These are phyloP conservation scores for Turdus rufiventris DNA, from an alignment of 2,113 vertebrate species.

Conservation along the genomic window DNA sequence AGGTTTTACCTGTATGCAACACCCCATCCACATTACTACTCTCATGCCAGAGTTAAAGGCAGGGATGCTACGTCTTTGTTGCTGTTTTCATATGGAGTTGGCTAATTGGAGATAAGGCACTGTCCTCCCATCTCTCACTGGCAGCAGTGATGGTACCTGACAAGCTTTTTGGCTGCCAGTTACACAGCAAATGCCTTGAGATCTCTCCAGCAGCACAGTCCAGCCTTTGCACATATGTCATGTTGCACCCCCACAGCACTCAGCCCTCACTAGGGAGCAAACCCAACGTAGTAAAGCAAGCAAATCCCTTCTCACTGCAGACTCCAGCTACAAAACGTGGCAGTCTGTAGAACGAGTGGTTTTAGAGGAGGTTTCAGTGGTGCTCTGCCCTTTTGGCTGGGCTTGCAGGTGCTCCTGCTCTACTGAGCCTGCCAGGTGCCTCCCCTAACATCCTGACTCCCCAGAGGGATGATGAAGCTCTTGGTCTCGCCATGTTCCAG, in stretches of 20 bases:
- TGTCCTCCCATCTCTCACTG: background rate
- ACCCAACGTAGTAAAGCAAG: fast-evolving
- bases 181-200: fast-evolving
- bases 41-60: background rate
- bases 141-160: background rate
- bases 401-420: background rate
- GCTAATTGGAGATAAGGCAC: fast-evolving
- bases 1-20: too few relatives aligned
- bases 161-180: background rate
- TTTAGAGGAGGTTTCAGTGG: background rate
- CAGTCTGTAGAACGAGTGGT: fast-evolving
- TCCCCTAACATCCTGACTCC: fast-evolving
- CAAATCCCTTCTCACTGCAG: background rate
- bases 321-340: background rate
- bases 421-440: background rate
- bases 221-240: background rate
- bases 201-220: background rate
- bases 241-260: background rate
- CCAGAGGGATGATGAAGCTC: fast-evolving
- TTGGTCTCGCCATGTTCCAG: fast-evolving
- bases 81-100: background rate
- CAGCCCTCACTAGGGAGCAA: background rate
- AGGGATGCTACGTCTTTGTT: fast-evolving
- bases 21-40: background rate
- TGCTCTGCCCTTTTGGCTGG: background rate